Conservation (phyloP, 2,888 invertebrate genomes). For the Cacoxenus indagator region DNA sequence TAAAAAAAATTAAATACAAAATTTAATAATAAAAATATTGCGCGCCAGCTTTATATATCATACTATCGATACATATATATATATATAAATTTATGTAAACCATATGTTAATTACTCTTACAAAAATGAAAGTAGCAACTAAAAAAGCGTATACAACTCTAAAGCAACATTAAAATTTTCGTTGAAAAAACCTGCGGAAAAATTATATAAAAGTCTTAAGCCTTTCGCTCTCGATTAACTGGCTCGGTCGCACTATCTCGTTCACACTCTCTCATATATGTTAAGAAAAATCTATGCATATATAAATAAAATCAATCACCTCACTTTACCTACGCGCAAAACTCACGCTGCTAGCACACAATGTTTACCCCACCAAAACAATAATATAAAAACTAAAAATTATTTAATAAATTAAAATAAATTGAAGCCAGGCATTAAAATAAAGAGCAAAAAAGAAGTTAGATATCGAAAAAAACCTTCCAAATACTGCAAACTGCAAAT, state of each 20-base stretch:
- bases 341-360: too few relatives aligned
- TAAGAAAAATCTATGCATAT: too few relatives aligned
- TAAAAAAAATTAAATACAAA: slow-evolving; percentile 50
- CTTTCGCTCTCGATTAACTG: background rate
- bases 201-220: too few relatives aligned
- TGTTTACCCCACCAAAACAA: too few relatives aligned
- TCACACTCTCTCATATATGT: background rate
- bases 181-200: too few relatives aligned
- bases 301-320: background rate
- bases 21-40: slow-evolving; percentile 61
- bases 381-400: slow-evolving; percentile 22
- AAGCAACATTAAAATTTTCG: too few relatives aligned
- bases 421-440: slow-evolving; percentile 17
- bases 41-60: slow-evolving; percentile 53
- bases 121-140: background rate
- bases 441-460: slow-evolving; percentile 19
- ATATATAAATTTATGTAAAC: slow-evolving; percentile 32
- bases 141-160: too few relatives aligned
- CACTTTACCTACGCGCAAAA: too few relatives aligned
- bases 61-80: slow-evolving; percentile 42
- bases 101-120: background rate
- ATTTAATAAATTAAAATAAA: slow-evolving; percentile 33
- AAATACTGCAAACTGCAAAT: too few relatives aligned
- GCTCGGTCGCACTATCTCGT: background rate
- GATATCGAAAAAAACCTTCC: too few relatives aligned